These are phyloP conservation scores for Drosophila micromelanica DNA, from an alignment of 1,140 invertebrate species.

Conservation along the genomic window DNA sequence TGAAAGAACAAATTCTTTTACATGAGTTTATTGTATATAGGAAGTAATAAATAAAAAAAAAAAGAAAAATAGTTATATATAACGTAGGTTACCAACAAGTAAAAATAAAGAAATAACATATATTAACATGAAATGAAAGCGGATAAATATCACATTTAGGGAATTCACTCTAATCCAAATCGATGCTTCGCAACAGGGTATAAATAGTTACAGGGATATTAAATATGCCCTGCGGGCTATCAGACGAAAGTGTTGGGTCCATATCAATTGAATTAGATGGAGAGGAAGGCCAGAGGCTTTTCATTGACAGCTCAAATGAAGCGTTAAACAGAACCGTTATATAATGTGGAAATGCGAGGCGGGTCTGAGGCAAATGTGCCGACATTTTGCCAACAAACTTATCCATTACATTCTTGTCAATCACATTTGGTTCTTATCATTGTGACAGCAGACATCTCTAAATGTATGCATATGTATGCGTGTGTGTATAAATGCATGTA, in stretches of 20 bases:
- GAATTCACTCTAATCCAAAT: too few relatives aligned
- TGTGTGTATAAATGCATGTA: constrained; percentile 2
- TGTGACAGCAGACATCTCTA: constrained; percentile 17
- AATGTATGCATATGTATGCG: background rate
- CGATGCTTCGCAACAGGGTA: background rate
- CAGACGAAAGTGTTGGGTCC: constrained; percentile 27
- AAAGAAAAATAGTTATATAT: too few relatives aligned
- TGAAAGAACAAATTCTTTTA: too few relatives aligned
- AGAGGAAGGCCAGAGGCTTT: constrained; percentile 16
- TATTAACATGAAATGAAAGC: too few relatives aligned
- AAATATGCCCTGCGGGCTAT: background rate
- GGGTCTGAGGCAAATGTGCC: background rate
- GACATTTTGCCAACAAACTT: constrained; percentile 23
- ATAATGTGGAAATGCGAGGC: constrained; percentile 15
- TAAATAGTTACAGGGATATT: background rate
- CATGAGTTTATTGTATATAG: too few relatives aligned
- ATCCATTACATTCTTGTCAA: constrained; percentile 26
- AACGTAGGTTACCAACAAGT: too few relatives aligned
- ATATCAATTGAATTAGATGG: constrained; percentile 52
- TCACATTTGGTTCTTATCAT: constrained; percentile 24
- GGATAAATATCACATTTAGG: background rate
- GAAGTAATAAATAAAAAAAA: too few relatives aligned
- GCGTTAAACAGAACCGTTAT: constrained; percentile 50
- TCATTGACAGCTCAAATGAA: constrained; percentile 33
- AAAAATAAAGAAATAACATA: too few relatives aligned